These are phyloP conservation scores for Aspidoscelis tigris DNA, from an alignment of 2,113 vertebrate species.

Conservation along the genomic window DNA sequence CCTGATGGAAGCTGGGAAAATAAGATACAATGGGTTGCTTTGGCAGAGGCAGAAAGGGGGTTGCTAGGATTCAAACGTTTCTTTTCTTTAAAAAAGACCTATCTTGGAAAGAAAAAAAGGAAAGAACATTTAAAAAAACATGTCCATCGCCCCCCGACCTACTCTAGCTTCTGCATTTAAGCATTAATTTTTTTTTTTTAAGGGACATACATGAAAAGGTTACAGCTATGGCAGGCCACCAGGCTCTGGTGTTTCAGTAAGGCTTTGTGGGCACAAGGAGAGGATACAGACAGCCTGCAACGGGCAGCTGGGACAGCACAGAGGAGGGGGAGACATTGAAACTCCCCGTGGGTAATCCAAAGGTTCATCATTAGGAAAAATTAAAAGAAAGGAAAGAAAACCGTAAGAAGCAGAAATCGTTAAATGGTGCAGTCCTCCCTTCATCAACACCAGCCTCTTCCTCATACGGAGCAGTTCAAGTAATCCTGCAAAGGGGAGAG, in stretches of 20 bases:
- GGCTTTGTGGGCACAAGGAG: conserved; percentile 7
- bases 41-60: conserved; percentile 31
- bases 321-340: conserved; percentile 3
- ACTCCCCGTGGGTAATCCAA: conserved; percentile 38
- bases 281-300: conserved; percentile 3
- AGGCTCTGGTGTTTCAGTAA: conserved; percentile 8
- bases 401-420: conserved; percentile 79
- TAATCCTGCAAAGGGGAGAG: conserved; percentile 69
- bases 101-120: neutral
- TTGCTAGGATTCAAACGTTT: neutral
- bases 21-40: conserved; percentile 58
- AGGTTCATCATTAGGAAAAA: conserved; percentile 60
- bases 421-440: conserved; percentile 79
- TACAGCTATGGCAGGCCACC: conserved; percentile 25
- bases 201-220: conserved; percentile 7
- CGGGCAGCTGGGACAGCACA: neutral
- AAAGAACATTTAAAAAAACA: neutral
- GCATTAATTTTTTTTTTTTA: neutral
- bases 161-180: conserved; percentile 15
- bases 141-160: conserved; percentile 18
- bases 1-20: conserved; percentile 45
- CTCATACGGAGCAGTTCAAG: conserved; percentile 75
- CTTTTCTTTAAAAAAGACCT: neutral
- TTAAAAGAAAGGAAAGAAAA: conserved; percentile 38
- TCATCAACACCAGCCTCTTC: conserved; percentile 58